phyloP scores from a whole-genome alignment of 2,888 invertebrate species.

The Rhamphomyia laevipes region DNA sequence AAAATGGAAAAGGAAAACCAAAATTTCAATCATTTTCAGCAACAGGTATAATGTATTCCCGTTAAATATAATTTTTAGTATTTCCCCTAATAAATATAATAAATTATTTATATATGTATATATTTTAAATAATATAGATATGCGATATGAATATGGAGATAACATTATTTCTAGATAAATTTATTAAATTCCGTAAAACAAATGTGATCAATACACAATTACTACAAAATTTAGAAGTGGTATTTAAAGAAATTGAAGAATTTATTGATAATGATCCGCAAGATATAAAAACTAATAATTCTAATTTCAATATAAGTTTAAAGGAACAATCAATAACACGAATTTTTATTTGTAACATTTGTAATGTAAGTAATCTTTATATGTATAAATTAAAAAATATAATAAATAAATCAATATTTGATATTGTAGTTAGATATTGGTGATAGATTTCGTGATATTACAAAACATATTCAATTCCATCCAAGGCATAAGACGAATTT shows the following conservation, averaged over 20 bases:
- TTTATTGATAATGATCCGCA: not conserved
- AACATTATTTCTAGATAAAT: not conserved
- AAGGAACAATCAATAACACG: no score
- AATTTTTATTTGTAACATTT: no score
- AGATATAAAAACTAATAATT: not conserved
- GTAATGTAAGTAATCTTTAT: no score
- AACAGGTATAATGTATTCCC: no score
- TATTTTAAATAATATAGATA: not conserved
- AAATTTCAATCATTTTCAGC: no score
- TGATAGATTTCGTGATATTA: not conserved
- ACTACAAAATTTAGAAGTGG: not conserved
- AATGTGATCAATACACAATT: not conserved
- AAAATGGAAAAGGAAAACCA: no score
- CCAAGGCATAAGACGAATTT: not conserved
- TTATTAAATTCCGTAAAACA: not conserved
- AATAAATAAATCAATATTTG: not conserved
- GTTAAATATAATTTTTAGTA: no score
- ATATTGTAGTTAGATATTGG: not conserved
- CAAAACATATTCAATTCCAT: not conserved
- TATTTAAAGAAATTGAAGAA: not conserved
- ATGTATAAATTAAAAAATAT: not conserved
- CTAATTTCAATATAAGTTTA: no score
- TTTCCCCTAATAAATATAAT: no score
- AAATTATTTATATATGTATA: no score
- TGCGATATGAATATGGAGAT: not conserved